Conservation (phyloP, 2,797 vertebrate genomes). For the Strix occidentalis region DNA sequence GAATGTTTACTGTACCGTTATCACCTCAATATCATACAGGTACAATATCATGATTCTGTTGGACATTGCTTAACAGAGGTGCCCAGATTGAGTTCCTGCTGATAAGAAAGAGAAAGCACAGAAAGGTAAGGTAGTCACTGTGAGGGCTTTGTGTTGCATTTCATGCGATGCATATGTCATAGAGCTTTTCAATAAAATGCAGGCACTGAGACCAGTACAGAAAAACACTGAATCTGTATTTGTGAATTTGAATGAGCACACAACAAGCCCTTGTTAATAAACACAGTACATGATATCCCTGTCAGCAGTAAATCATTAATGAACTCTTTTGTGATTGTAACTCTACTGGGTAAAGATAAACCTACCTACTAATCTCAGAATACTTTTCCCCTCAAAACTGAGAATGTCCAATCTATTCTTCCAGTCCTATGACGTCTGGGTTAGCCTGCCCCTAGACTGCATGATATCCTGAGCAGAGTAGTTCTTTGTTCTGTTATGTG, state of each 20-base stretch:
- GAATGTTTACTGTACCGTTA: background rate
- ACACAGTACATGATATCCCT: background rate
- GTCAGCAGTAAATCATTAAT: background rate
- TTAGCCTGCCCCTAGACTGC: background rate
- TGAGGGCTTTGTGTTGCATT: background rate
- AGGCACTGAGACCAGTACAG: background rate
- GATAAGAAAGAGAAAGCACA: background rate
- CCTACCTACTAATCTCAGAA: background rate
- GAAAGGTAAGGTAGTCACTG: background rate
- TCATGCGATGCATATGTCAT: background rate
- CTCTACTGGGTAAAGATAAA: background rate
- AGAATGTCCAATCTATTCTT: background rate
- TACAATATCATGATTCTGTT: background rate
- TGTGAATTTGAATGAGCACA: background rate
- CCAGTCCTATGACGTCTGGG: background rate
- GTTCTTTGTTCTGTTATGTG: background rate
- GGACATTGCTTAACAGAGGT: background rate
- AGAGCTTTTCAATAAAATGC: background rate
- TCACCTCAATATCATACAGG: background rate
- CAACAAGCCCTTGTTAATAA: background rate
- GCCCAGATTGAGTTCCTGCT: accelerated
- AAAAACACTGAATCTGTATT: background rate
- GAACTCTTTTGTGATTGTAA: background rate
- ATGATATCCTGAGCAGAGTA: background rate
- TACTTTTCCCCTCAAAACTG: background rate